These are phyloP conservation scores for Cyprinodon variegatus DNA, from an alignment of 2,113 vertebrate genomes.

Conservation along the genomic window DNA sequence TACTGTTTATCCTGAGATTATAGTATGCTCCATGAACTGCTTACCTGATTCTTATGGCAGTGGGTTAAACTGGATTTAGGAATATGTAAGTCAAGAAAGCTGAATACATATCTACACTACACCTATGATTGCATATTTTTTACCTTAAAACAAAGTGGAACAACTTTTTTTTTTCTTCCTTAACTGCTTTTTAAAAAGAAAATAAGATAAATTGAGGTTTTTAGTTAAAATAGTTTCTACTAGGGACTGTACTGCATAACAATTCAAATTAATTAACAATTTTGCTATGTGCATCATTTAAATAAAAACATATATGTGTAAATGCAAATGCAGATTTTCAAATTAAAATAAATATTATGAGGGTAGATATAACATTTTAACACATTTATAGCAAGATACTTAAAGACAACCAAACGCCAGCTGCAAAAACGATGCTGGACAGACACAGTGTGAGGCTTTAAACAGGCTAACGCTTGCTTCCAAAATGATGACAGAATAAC, in stretches of 20 bases:
- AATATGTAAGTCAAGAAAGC: neutral
- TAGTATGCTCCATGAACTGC: neutral
- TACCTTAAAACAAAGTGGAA: too few species aligned
- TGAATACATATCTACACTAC: neutral
- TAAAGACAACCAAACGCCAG: slow-evolving; percentile 25
- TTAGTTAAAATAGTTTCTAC: too few species aligned
- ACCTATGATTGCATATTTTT: too few species aligned
- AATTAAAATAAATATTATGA: slow-evolving; percentile 29
- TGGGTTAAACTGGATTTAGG: neutral
- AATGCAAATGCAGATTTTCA: slow-evolving; percentile 42
- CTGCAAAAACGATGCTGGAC: slow-evolving; percentile 40
- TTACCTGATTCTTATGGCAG: neutral
- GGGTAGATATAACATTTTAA: slow-evolving; percentile 21
- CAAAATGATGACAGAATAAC: slow-evolving; percentile 73
- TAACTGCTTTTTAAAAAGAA: too few species aligned
- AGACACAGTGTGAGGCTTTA: slow-evolving; percentile 20
- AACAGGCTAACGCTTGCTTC: slow-evolving; percentile 1
- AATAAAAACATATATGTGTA: slow-evolving; percentile 17
- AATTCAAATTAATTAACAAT: neutral
- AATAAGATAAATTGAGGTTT: too few species aligned
- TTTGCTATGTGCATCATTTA: slow-evolving; percentile 16
- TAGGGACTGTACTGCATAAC: too few species aligned
- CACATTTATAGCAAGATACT: slow-evolving; percentile 50
- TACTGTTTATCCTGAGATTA: neutral
- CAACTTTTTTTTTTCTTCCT: too few species aligned